Conservation (phyloP, 2,113 vertebrate species). For the Oncorhynchus nerka region DNA sequence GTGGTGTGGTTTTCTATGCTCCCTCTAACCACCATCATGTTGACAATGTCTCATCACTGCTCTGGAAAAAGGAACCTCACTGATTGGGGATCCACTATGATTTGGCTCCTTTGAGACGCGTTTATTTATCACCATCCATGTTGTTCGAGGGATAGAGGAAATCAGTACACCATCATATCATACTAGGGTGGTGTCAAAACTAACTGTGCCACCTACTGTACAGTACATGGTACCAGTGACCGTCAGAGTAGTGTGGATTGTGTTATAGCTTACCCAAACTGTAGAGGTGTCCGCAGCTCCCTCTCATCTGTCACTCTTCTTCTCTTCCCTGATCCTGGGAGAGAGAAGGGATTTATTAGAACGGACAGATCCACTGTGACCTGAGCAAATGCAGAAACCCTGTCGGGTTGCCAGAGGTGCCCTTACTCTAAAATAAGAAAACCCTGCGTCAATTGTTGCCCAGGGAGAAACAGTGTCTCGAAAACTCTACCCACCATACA, state of each 20-base stretch:
- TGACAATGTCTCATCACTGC: not conserved
- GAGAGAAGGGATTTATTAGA: slow-evolving; percentile 23
- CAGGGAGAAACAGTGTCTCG: not conserved
- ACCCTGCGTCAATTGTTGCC: not conserved
- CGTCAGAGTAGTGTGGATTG: no score
- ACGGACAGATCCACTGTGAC: not conserved
- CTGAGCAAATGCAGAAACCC: not conserved
- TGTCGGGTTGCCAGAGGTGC: slow-evolving; percentile 5
- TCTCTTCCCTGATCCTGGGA: slow-evolving; percentile 79
- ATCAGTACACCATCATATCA: no score
- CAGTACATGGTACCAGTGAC: no score
- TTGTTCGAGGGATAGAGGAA: not conserved
- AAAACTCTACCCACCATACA: not conserved
- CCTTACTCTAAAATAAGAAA: slow-evolving; percentile 1
- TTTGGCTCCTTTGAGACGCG: not conserved
- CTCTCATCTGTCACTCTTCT: slow-evolving; percentile 86
- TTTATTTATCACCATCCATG: not conserved
- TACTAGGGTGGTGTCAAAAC: no score
- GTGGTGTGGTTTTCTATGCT: slow-evolving; percentile 27
- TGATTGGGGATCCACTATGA: not conserved
- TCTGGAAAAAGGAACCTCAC: not conserved
- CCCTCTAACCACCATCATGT: not conserved
- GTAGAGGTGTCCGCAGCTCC: slow-evolving; percentile 83
- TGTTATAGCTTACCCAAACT: slow-evolving; percentile 81
- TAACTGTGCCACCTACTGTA: no score